Percentiles rank a stretch among this genome's conserved stretches.
Evolutionary conservation across 1,140 invertebrate genomes (phyloP).

Genomic region (Drosophila carrolli): DNA sequence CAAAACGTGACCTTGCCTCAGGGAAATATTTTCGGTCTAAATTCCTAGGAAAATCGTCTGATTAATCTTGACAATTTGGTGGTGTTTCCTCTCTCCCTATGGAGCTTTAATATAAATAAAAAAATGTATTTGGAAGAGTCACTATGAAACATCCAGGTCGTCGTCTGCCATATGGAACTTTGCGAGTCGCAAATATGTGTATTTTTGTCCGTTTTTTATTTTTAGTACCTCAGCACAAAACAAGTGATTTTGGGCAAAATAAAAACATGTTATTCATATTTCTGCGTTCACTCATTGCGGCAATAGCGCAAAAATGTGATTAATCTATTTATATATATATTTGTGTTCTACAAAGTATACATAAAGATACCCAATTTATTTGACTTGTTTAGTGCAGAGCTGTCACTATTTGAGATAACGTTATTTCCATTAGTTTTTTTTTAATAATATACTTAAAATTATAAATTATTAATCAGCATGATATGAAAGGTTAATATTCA

Average conservation of each 20-base stretch:
- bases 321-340: slow-evolving; percentile 34
- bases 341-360: slow-evolving; percentile 8
- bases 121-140: slow-evolving; percentile 16
- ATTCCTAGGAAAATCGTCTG: slow-evolving; percentile 21
- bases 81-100: slow-evolving; percentile 1
- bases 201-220: slow-evolving; percentile 64
- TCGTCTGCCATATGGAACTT: slow-evolving; percentile 60
- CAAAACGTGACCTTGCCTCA: slow-evolving; percentile 48
- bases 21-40: slow-evolving; percentile 23
- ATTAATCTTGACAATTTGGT: slow-evolving; percentile 33
- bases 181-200: slow-evolving; percentile 55
- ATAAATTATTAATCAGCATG: no score
- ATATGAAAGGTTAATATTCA: not conserved
- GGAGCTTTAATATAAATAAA: slow-evolving; percentile 34
- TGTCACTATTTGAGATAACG: not conserved
- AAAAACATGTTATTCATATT: slow-evolving; percentile 70
- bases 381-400: not conserved
- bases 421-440: not conserved
- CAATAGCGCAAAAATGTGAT: slow-evolving; percentile 48
- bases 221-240: slow-evolving; percentile 43
- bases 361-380: not conserved
- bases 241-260: slow-evolving; percentile 53
- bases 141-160: slow-evolving; percentile 22
- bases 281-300: slow-evolving; percentile 60
- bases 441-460: not conserved